Percentiles rank a stretch among this genome's conserved stretches.
Evolutionary conservation across 2,113 vertebrate species (phyloP).

Genomic region (Macquaria ambigua): DNA sequence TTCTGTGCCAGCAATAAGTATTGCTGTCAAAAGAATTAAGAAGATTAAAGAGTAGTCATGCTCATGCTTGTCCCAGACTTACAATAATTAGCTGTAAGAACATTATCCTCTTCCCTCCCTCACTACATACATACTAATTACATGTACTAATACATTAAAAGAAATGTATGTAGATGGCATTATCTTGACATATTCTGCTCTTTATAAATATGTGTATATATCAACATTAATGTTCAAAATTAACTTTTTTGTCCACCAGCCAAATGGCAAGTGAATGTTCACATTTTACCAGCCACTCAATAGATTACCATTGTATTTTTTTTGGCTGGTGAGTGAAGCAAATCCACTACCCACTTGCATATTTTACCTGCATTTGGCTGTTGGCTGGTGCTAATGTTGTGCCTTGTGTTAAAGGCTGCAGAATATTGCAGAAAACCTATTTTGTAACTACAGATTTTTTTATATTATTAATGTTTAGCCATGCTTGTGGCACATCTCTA

Average conservation of each 20-base stretch:
- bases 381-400: no score
- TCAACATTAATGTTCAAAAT: not conserved
- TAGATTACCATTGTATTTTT: no score
- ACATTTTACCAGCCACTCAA: no score
- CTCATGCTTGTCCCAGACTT: not conserved
- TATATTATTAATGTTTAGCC: no score
- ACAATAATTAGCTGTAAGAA: conserved; percentile 7
- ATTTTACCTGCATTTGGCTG: no score
- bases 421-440: not conserved
- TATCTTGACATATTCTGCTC: not conserved
- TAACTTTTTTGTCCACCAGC: no score
- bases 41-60: not conserved
- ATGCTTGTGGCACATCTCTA: no score
- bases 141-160: not conserved
- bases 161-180: not conserved
- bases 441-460: not conserved
- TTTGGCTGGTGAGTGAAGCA: no score
- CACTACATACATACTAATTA: not conserved
- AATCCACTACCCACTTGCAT: no score
- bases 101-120: not conserved
- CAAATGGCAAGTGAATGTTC: no score
- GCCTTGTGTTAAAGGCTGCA: not conserved
- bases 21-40: not conserved
- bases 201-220: not conserved
- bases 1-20: not conserved